A percentile compares a stretch with the other conserved stretches of the same genome.
Evolutionary conservation across 2,888 invertebrate species (phyloP).

Genomic region (Therioaphis trifolii): DNA sequence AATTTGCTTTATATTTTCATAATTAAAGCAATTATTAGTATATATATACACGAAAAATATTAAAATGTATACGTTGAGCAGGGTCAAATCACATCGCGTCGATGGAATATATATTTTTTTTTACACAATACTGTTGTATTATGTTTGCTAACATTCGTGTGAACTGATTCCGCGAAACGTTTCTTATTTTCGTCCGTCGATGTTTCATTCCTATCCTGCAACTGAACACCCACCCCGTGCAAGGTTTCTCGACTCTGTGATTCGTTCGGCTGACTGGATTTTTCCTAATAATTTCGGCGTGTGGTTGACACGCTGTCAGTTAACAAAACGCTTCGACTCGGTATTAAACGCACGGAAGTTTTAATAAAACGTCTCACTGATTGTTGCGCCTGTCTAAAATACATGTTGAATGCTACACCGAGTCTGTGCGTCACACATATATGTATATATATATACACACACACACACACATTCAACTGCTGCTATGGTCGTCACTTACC

Average conservation of each 20-base stretch:
- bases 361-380: constrained; percentile 18
- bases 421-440: background rate
- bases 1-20: no score
- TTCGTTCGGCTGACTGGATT: background rate
- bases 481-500: no score
- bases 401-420: background rate
- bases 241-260: background rate
- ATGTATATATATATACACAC: no score
- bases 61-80: no score
- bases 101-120: no score
- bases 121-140: no score
- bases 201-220: background rate
- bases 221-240: background rate
- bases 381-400: background rate
- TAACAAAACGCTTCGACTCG: constrained; percentile 5
- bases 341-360: background rate
- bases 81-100: no score
- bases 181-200: background rate
- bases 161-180: background rate
- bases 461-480: no score
- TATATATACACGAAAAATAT: no score
- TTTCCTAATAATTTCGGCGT: background rate
- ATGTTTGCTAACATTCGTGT: no score
- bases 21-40: no score
- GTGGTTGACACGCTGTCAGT: constrained; percentile 23